phyloP scores from a whole-genome alignment of 2,797 vertebrate species.

The Lepus townsendii region DNA sequence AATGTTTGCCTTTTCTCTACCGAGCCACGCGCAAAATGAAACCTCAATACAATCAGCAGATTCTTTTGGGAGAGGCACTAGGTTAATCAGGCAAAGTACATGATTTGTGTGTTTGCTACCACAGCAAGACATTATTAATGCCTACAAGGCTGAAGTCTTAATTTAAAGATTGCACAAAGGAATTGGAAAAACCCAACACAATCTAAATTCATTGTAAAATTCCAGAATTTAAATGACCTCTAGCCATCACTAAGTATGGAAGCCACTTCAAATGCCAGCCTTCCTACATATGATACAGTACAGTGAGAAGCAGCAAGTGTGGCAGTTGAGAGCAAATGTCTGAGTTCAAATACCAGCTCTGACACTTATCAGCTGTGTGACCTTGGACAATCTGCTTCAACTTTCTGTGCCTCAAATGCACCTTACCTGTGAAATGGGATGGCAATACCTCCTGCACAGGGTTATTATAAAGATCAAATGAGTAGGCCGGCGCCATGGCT shows the following conservation, averaged over 20 bases:
- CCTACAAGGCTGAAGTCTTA: slow-evolving; percentile 25
- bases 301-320: not conserved
- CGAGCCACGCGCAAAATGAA: slow-evolving; percentile 64
- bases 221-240: slow-evolving; percentile 16
- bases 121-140: slow-evolving; percentile 41
- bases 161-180: slow-evolving; percentile 50
- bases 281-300: not conserved
- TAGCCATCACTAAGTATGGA: not conserved
- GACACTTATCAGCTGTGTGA: not conserved
- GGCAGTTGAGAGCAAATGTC: not conserved
- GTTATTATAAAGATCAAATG: slow-evolving; percentile 42
- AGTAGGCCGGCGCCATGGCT: not conserved
- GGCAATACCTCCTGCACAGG: not conserved
- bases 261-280: slow-evolving; percentile 34
- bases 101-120: slow-evolving; percentile 39
- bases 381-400: slow-evolving; percentile 27
- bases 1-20: slow-evolving; percentile 57
- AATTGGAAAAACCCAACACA: not conserved
- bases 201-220: slow-evolving; percentile 61
- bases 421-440: slow-evolving; percentile 32
- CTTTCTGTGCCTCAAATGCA: slow-evolving; percentile 11
- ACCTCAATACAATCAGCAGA: slow-evolving; percentile 47
- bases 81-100: slow-evolving; percentile 60
- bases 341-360: slow-evolving; percentile 27
- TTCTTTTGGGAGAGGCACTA: slow-evolving; percentile 61